Percentiles rank a stretch among this genome's conserved stretches.
Conservation (phyloP, 1,140 invertebrate species). For the Microplitis demolitor region DNA sequence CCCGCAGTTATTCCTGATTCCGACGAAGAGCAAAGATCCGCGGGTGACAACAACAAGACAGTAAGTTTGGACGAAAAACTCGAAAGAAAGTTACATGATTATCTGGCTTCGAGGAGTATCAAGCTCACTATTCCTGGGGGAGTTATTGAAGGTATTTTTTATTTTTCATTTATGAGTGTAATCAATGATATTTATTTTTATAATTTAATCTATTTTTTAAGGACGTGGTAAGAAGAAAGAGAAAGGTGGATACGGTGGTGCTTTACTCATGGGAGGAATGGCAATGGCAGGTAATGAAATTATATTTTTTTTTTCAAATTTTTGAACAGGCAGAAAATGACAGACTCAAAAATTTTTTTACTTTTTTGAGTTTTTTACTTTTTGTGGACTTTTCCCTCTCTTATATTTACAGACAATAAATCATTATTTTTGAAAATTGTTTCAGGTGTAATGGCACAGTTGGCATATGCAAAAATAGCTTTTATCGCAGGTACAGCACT, state of each 20-base stretch:
- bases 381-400: no score
- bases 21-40: constrained; percentile 13
- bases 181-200: constrained; percentile 2
- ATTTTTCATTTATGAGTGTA: not conserved
- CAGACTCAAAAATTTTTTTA: no score
- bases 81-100: constrained; percentile 55
- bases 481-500: constrained; percentile 71
- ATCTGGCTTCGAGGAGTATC: constrained; percentile 53
- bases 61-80: constrained; percentile 51
- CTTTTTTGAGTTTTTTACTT: no score
- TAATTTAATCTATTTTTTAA: constrained; percentile 35
- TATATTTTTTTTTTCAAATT: not conserved
- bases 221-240: constrained; percentile 61
- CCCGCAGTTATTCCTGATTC: constrained; percentile 21
- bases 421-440: constrained; percentile 9
- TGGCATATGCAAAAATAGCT: constrained; percentile 72
- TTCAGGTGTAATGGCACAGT: constrained; percentile 66
- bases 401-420: not conserved
- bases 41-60: constrained; percentile 17
- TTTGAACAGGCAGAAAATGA: not conserved
- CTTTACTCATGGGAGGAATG: constrained; percentile 67
- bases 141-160: constrained; percentile 52
- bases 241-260: constrained; percentile 58
- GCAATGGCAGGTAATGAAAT: constrained; percentile 64
- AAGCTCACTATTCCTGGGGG: constrained; percentile 57